Base-by-base conservation (phyloP, 2,888 invertebrate genomes). In the Napeogenes sylphis region DNA sequence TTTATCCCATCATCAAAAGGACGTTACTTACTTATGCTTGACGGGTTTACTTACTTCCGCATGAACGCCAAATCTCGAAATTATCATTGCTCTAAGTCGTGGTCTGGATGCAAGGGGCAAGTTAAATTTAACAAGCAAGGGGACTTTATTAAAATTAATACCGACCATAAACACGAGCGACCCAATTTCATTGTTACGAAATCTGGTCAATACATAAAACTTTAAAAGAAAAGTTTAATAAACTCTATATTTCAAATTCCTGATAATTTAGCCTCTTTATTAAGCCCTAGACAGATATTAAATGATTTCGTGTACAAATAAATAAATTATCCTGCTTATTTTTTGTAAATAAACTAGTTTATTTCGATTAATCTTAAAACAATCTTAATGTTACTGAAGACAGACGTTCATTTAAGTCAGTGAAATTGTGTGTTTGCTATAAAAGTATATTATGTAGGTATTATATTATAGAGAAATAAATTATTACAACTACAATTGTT, bases 11-110 rank as follows among this genome's bases (percentile, higher is more conserved):
- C 71, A 4, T 45, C 57, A 4, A 68, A 67, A 62, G 73, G 75
- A 4, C 69, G 70, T 45, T 60, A 68, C 6, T 63, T 80, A 21
- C 56, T 78, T 4, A 72, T 78, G 75, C 63, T 71, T 30, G 64
- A 73, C 4, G 72, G 71, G 0, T 77, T 71, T 57, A 78, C 78
- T 0, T 79, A 70, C 58, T 78, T 71, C 0, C 75, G 74, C 64
- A 73, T 71, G 63, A 63, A 70, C 30, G 55, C 67, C 3, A 62
- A n/a, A 30, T 59, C 68, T n/a, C 65, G 62, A 4, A 70, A 69
- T 51, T 81, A 71, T 55, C 77, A 79, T 62, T 80, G 80, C 55
- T 80, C 80, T 0, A 79, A 74, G 42, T 59, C 61, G 51, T 64
- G 63, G 45, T 32, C 55, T 0, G 73, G 74, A 0, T 79, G 77